Evolutionary conservation across 2,113 vertebrate species (phyloP).

Genomic region (Antennarius striatus): DNA sequence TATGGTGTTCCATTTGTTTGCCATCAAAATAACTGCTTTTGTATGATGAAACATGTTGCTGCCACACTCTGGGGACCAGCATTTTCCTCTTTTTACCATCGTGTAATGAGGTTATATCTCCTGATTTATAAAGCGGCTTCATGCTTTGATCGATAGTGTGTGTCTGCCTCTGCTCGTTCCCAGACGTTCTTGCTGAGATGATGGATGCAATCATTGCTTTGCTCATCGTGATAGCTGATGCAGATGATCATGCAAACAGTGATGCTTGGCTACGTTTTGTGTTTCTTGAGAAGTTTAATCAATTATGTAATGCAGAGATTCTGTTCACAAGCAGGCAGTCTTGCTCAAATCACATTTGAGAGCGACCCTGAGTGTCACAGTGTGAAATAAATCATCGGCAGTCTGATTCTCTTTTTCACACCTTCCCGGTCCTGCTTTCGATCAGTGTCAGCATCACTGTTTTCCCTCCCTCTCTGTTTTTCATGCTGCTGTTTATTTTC

Average conservation of each 20-base stretch:
- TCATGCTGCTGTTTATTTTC: conserved; percentile 59
- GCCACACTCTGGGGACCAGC: not conserved
- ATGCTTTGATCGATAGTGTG: conserved; percentile 33
- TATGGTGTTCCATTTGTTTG: not conserved
- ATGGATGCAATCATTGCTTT: conserved; percentile 38
- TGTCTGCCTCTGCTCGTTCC: conserved; percentile 36
- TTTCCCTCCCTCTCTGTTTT: conserved; percentile 12
- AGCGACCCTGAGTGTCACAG: conserved; percentile 1
- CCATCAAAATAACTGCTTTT: conserved; percentile 5
- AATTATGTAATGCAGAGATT: conserved; percentile 21
- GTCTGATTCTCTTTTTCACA: conserved; percentile 40
- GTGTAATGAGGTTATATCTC: conserved; percentile 29
- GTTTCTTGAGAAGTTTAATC: conserved; percentile 18
- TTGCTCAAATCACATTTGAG: no score
- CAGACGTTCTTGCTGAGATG: conserved; percentile 34
- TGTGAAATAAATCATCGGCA: conserved; percentile 40
- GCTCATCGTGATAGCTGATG: conserved; percentile 18
- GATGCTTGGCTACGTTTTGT: conserved; percentile 15
- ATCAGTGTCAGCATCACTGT: conserved; percentile 44
- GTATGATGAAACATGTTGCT: conserved; percentile 3
- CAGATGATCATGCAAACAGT: conserved; percentile 27
- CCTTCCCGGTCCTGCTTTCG: conserved; percentile 22
- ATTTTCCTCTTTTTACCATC: not conserved
- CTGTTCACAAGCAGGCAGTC: conserved; percentile 20
- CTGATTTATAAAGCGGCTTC: conserved; percentile 28